Conservation (phyloP, 2,113 vertebrate species). For the Vulpes vulpes region DNA sequence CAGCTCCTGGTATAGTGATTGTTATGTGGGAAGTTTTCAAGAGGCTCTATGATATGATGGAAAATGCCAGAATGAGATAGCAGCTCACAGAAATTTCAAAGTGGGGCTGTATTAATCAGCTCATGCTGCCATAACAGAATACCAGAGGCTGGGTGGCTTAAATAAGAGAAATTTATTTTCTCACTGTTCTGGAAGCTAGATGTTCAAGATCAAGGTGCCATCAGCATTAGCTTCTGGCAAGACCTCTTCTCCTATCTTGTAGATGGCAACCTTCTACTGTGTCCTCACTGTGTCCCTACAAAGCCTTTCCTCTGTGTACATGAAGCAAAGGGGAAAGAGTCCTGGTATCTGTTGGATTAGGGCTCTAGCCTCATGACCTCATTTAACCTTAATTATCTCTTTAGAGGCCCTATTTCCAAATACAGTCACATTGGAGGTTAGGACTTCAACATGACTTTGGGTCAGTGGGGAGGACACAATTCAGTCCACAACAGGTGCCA, state of each 20-base stretch:
- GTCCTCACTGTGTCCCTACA: background rate
- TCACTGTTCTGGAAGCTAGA: background rate
- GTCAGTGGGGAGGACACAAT: too few relatives aligned
- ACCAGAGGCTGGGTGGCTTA: background rate
- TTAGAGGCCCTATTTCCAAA: background rate
- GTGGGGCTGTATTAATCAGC: background rate
- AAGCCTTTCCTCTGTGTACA: background rate
- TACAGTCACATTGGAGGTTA: background rate
- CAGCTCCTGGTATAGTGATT: background rate
- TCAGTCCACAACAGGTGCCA: background rate
- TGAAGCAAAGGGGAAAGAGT: background rate
- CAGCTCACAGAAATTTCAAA: background rate
- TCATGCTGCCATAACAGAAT: background rate
- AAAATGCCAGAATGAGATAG: background rate
- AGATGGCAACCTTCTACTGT: background rate
- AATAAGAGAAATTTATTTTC: background rate
- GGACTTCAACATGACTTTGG: background rate
- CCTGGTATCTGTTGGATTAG: background rate
- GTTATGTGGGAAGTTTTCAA: background rate
- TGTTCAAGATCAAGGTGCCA: background rate
- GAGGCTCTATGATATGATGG: background rate
- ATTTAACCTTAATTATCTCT: background rate
- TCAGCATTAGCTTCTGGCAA: background rate
- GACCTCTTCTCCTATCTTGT: background rate
- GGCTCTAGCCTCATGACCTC: background rate